phyloP scores from a whole-genome alignment of 2,888 invertebrate genomes.

The Phania funesta region DNA sequence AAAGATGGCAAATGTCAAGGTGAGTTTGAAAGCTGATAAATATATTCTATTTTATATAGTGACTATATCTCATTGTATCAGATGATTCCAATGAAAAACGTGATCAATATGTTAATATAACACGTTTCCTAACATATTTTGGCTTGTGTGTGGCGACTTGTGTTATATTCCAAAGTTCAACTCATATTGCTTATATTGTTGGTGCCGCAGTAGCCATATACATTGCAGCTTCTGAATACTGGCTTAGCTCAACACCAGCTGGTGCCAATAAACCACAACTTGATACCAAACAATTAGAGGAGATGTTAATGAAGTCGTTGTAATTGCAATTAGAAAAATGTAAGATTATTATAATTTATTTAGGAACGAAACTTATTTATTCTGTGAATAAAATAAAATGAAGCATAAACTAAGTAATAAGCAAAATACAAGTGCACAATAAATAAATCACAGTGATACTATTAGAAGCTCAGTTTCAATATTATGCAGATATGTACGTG shows the following conservation, averaged over 20 bases:
- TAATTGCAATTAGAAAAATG: constrained; percentile 69
- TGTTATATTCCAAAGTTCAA: constrained; percentile 91
- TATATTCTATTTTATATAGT: not conserved
- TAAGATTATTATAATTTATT: constrained; percentile 30
- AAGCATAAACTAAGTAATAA: not conserved
- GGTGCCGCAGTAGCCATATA: constrained; percentile 90
- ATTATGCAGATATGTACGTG: not conserved
- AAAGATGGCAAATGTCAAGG: constrained; percentile 89
- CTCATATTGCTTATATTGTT: constrained; percentile 87
- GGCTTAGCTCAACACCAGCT: constrained; percentile 79
- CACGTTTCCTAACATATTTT: constrained; percentile 90
- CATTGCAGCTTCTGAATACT: constrained; percentile 92
- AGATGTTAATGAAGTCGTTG: constrained; percentile 79
- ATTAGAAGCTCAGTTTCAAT: not conserved
- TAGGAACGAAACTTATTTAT: constrained; percentile 70
- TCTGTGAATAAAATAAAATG: constrained; percentile 75
- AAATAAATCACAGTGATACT: not conserved
- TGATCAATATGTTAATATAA: constrained; percentile 83
- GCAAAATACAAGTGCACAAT: not conserved
- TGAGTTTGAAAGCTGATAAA: constrained; percentile 78
- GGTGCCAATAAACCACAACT: constrained; percentile 75
- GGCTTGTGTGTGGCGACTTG: constrained; percentile 92
- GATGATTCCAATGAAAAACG: constrained; percentile 81
- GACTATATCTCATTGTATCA: constrained; percentile 68
- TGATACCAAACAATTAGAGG: constrained; percentile 79